Evolutionary conservation across 2,113 vertebrate species (phyloP), one percentile per base, ranked within the genome.

Genomic region (Percopsis transmontana): DNA sequence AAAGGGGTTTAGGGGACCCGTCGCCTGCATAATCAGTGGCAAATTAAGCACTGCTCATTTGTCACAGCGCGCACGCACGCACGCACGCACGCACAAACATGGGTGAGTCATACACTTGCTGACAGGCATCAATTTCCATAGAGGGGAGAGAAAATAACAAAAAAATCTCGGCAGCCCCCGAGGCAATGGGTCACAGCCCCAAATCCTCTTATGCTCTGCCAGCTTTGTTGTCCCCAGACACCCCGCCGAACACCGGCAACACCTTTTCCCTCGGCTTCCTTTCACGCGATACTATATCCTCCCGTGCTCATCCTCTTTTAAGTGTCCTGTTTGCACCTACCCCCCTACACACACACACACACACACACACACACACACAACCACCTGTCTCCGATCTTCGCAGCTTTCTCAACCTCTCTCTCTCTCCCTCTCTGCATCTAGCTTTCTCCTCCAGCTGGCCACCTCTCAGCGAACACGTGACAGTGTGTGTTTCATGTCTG

Each of bases 1-100:
- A 98, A 97, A 98, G 95, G 93, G 94, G 95, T 95, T 96, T 96
- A 94, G 94, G 95, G 95, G 94, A 94, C 94, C 94, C 96, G 92
- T 95, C 96, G 94, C 94, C 94, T 88, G 92, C 95, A 95, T 97
- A 97, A 97, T 97, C 95, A 95, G 94, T 92, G 91, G 90, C 94
- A 95, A 96, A 97, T 96, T 95, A 97, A 95, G 94, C 92, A 85
- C 92, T 89, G 93, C 94, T 94, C 95, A 96, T 98, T 96, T 94
- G 95, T 96, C 94, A 97, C 94, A 95, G 94, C 91, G 92, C 90
- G 92, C 92, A 89, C 91, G 87, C 89, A 47, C 41, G 58, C 74
- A 68, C 62, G 63, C 61, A 58, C 58, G 23, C n/a, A 5, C 13
- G 14, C 21, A 24, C 20, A 58, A 11, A 39, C 57, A 48, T 9